Conservation (phyloP, 2,113 vertebrate genomes). For the Camelus dromedarius region DNA sequence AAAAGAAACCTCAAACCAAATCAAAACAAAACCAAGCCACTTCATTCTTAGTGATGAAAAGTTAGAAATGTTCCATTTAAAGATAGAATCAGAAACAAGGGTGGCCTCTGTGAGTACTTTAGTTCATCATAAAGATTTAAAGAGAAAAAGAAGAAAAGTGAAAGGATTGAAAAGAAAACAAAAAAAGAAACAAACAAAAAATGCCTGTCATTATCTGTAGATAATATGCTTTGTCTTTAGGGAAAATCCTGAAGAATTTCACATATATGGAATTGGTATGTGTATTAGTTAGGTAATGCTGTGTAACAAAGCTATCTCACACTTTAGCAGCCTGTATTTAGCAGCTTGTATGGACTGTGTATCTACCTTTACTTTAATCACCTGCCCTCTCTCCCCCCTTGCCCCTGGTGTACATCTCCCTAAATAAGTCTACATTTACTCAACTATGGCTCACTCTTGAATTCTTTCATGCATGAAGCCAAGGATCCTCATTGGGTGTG, state of each 20-base stretch:
- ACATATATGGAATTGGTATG: background rate
- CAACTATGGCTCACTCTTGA: no score
- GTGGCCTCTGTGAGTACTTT: background rate
- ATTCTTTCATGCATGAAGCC: no score
- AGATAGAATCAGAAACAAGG: background rate
- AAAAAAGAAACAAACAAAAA: background rate
- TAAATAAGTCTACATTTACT: no score
- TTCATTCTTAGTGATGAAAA: background rate
- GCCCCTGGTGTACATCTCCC: background rate
- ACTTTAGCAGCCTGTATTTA: background rate
- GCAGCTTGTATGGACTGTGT: no score
- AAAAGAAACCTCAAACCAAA: background rate
- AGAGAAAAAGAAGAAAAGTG: background rate
- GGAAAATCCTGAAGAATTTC: background rate
- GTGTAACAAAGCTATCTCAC: background rate
- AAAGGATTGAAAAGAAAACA: background rate
- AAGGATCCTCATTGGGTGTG: no score
- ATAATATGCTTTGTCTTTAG: background rate
- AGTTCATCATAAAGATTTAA: background rate
- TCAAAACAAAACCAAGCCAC: background rate
- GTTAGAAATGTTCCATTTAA: background rate
- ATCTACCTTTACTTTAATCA: no score
- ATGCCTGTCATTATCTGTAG: background rate
- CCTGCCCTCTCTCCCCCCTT: no score
- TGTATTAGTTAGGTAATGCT: background rate